These are phyloP conservation scores for Struthio camelus DNA, from an alignment of 2,113 vertebrate species.

Conservation along the genomic window DNA sequence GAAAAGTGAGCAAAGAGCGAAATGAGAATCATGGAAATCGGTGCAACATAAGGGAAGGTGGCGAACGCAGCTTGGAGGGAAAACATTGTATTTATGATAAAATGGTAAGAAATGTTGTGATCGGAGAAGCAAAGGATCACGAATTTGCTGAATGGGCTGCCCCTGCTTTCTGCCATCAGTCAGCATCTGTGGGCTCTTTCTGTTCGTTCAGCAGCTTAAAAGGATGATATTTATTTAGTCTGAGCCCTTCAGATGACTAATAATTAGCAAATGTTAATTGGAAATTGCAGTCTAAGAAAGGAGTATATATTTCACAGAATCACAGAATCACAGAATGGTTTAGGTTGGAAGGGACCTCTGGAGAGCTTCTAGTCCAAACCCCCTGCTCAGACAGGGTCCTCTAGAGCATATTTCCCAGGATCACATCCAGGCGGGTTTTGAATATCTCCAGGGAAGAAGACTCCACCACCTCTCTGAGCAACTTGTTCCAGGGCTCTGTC, in stretches of 20 bases:
- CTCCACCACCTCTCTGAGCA: too few relatives aligned
- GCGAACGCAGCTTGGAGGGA: not conserved
- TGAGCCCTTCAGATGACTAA: not conserved
- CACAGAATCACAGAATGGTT: too few relatives aligned
- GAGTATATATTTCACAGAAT: too few relatives aligned
- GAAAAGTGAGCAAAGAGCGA: fast-evolving
- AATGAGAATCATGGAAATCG: not conserved
- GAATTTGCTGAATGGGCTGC: not conserved
- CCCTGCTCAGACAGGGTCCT: too few relatives aligned
- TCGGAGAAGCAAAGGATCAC: not conserved
- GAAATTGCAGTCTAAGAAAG: not conserved
- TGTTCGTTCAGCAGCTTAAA: not conserved
- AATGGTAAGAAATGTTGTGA: not conserved
- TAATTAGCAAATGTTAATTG: conserved; percentile 3
- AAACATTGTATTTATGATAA: not conserved
- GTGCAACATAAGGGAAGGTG: too few relatives aligned
- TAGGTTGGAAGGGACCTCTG: too few relatives aligned
- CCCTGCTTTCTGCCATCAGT: not conserved
- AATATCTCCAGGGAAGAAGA: too few relatives aligned
- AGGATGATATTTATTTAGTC: not conserved
- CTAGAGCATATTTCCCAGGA: too few relatives aligned
- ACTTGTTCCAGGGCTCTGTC: too few relatives aligned
- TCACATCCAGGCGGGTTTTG: too few relatives aligned
- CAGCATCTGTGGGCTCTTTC: not conserved
- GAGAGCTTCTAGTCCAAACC: too few relatives aligned